These are phyloP conservation scores for Esox masquinongy DNA, from an alignment of 2,797 vertebrate species.

Conservation along the genomic window DNA sequence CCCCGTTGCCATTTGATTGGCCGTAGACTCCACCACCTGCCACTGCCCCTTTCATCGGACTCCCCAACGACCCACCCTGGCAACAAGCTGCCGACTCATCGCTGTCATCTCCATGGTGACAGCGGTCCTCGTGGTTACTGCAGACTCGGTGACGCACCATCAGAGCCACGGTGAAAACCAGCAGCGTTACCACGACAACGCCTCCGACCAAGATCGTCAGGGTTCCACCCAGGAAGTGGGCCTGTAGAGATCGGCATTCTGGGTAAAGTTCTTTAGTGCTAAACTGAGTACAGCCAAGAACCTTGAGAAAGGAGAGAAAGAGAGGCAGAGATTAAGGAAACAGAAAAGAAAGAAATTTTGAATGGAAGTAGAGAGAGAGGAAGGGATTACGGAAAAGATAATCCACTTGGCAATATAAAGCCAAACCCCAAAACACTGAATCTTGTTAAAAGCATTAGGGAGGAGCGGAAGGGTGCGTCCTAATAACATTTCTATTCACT, in stretches of 20 bases:
- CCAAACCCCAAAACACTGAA: background rate
- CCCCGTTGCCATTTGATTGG: slow-evolving; percentile 71
- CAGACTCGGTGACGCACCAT: slow-evolving; percentile 90
- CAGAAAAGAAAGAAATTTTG: background rate
- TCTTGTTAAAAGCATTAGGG: background rate
- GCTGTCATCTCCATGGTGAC: slow-evolving; percentile 18
- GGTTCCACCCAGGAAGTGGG: slow-evolving; percentile 89
- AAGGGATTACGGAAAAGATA: background rate
- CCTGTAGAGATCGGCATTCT: slow-evolving; percentile 86
- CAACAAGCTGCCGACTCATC: slow-evolving; percentile 36
- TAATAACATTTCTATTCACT: no score
- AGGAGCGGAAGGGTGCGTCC: background rate
- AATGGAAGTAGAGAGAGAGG: background rate
- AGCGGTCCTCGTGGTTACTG: slow-evolving; percentile 63
- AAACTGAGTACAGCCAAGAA: slow-evolving; percentile 86
- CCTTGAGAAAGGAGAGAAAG: slow-evolving; percentile 43
- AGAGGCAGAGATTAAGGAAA: background rate
- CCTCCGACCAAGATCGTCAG: slow-evolving; percentile 89
- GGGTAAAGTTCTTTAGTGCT: slow-evolving; percentile 86
- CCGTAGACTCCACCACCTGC: background rate
- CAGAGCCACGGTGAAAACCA: slow-evolving; percentile 89
- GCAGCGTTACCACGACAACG: slow-evolving; percentile 85
- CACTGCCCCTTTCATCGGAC: slow-evolving; percentile 58
- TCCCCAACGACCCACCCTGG: slow-evolving; percentile 77
- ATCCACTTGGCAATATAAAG: background rate